These are phyloP conservation scores for Cephalophus harveyi DNA, from an alignment of 2,113 vertebrate species.

Conservation along the genomic window DNA sequence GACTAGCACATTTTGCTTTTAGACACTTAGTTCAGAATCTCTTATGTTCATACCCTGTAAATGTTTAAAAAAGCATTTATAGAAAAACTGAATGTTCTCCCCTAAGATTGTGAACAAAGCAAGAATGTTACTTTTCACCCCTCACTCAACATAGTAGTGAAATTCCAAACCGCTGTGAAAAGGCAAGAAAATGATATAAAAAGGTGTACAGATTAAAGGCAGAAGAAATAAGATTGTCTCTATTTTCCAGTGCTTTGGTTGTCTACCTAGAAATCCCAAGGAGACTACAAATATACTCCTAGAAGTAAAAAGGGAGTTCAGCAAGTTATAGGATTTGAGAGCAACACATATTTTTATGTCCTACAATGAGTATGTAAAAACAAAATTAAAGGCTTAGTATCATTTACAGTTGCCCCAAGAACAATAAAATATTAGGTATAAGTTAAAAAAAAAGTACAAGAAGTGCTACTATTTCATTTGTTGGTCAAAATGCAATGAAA, in stretches of 20 bases:
- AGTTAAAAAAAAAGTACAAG: neutral
- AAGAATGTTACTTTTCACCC: neutral
- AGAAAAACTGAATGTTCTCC: neutral
- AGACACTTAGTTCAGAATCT: neutral
- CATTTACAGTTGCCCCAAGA: neutral
- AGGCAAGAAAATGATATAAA: neutral
- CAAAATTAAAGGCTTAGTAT: neutral
- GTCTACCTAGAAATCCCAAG: neutral
- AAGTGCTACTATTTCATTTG: neutral
- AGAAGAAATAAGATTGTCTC: neutral
- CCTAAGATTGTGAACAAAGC: neutral
- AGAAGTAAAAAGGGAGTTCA: neutral
- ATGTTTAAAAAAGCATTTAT: neutral
- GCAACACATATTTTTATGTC: neutral
- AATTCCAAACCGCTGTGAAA: neutral
- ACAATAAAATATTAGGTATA: neutral
- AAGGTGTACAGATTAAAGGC: neutral
- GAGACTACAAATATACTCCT: neutral
- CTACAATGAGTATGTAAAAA: neutral
- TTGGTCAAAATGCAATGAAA: neutral
- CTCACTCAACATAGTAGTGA: neutral
- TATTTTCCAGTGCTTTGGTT: neutral
- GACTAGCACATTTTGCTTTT: neutral
- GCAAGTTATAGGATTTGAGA: neutral
- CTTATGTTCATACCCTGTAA: neutral